Evolutionary conservation across 2,113 vertebrate species (phyloP).

Genomic region (Otis tarda): DNA sequence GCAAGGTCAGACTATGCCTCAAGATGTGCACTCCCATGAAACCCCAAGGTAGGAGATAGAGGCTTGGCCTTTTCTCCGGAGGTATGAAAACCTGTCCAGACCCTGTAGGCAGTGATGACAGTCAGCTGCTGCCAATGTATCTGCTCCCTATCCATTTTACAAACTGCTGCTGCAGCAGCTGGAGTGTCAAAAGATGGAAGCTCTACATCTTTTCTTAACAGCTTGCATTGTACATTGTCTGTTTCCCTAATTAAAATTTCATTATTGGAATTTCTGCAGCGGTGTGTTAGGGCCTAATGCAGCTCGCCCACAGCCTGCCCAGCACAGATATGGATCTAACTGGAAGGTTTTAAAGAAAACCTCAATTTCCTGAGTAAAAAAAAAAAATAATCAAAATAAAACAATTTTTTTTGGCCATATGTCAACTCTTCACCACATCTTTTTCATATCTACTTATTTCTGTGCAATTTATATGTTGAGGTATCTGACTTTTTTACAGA

Average conservation of each 20-base stretch:
- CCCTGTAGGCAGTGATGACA: too few relatives aligned
- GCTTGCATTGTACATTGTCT: neutral
- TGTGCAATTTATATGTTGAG: neutral
- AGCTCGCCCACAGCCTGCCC: neutral
- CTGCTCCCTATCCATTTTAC: neutral
- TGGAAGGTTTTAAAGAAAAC: neutral
- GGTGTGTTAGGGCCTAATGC: neutral
- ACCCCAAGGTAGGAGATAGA: neutral
- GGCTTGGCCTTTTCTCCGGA: neutral
- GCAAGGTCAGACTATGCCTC: neutral
- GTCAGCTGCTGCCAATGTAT: rapidly evolving
- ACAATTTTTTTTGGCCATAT: neutral
- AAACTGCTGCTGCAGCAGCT: neutral
- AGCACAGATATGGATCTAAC: neutral
- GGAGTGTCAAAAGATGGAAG: neutral
- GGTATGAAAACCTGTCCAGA: neutral
- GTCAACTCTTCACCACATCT: neutral
- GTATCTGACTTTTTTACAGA: neutral
- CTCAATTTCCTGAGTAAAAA: neutral
- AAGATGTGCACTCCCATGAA: too few relatives aligned
- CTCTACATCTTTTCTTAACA: neutral
- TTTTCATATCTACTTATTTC: neutral
- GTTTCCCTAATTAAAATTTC: neutral
- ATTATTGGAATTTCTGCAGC: neutral
- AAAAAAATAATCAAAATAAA: neutral